Percentiles rank a stretch among this genome's conserved stretches.
phyloP scores from a whole-genome alignment of 37 sponge, comb jelly and placozoan species.

The Oopsacas minuta region DNA sequence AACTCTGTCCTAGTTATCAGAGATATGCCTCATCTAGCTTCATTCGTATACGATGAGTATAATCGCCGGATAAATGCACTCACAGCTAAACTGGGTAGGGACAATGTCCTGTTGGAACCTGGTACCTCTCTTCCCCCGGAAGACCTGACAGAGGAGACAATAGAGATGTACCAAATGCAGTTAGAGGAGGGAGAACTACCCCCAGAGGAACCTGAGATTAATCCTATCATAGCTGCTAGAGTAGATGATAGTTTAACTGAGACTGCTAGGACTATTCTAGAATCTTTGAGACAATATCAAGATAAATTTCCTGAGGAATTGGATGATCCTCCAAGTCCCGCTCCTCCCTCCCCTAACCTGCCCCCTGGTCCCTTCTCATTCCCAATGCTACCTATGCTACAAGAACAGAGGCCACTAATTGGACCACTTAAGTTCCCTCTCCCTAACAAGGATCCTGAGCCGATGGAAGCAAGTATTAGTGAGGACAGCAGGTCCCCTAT shows the following conservation, averaged over 20 bases:
- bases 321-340: not conserved
- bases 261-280: not conserved
- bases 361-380: not conserved
- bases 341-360: not conserved
- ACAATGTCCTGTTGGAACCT: constrained; percentile 4
- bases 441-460: constrained; percentile 9
- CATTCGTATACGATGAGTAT: constrained; percentile 63
- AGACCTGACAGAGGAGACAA: not conserved
- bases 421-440: constrained; percentile 8
- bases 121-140: not conserved
- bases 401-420: not conserved
- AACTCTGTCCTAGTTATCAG: constrained; percentile 34
- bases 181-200: not conserved
- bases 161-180: constrained; percentile 12
- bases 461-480: not conserved
- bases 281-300: not conserved
- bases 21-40: constrained; percentile 54
- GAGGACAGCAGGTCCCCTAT: not conserved
- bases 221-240: not conserved
- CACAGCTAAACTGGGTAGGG: not conserved
- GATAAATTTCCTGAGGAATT: not conserved
- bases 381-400: not conserved
- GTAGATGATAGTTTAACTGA: not conserved
- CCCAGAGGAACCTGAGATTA: not conserved
- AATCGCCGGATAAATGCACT: constrained; percentile 33